Base-by-base conservation (phyloP, 2,113 vertebrate species). In the Bujurquina vittata region DNA sequence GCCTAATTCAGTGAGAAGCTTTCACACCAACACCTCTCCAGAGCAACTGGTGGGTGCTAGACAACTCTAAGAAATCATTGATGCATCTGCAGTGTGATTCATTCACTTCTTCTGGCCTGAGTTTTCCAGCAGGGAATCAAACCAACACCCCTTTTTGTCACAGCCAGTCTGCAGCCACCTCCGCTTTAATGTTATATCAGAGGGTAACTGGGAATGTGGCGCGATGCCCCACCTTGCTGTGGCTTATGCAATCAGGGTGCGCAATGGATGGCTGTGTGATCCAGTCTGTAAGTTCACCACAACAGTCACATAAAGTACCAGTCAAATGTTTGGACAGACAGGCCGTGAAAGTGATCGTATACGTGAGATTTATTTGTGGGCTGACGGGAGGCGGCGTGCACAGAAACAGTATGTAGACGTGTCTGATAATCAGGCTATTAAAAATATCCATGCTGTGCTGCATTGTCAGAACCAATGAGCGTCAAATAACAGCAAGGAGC, bases 391-490 rank as follows among this genome's bases (percentile, higher is more conserved):
- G 26, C n/a, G 26, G 26, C 3, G 26, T 26, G 26, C 26, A 26
- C 26, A 26, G 26, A 26, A 26, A 26, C 3, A 26, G 26, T 26
- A 26, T 26, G 76, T 77, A 43, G 62, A 81, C 79, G 23, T 2
- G 15, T 91, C 81, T 87, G 87, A 87, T 84, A 77, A 78, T 15
- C 72, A 85, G 72, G 37, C 80, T 65, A 89, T 91, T 92, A 81
- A 87, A 92, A 89, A 22, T 31, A 29, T 4, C 56, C 86, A 58
- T 29, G 84, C 90, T 89, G 91, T 78, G 14, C 17, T 52, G 77
- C 61, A 76, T 29, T 57, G 56, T 84, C 74, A 33, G 72, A 85
- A 72, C 61, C 79, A 40, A 74, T 77, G 76, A 88, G 82, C 46
- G 31, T n/a, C n/a, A 4, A 67, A 73, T 10, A 52, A 7, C 40